phyloP scores from a whole-genome alignment of 2,113 vertebrate genomes.

The western clawed frog (Xenopus tropicalis) region DNA sequence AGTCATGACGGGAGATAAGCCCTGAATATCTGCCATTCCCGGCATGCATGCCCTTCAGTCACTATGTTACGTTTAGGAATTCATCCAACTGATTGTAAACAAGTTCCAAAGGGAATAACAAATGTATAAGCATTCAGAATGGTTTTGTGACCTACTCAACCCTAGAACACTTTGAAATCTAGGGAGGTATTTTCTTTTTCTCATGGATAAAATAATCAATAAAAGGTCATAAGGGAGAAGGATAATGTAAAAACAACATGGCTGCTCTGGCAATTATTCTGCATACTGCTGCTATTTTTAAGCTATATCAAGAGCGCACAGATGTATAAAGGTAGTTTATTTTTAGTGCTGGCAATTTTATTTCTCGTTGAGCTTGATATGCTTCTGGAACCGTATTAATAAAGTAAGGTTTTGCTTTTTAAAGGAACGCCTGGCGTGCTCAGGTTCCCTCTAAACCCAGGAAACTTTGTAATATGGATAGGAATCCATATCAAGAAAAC shows the following conservation, averaged over 20 bases:
- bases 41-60: neutral
- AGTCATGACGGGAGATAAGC: neutral
- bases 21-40: conserved; percentile 1
- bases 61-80: neutral
- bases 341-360: neutral
- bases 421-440: no score
- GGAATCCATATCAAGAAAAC: no score
- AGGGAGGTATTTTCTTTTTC: neutral
- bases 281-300: neutral
- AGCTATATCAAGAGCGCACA: neutral
- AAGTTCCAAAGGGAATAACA: neutral
- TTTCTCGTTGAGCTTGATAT: neutral
- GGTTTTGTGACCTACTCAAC: neutral
- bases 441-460: no score
- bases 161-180: neutral
- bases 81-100: conserved; percentile 1
- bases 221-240: neutral
- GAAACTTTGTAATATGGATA: no score
- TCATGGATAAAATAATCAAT: neutral
- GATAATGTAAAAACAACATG: neutral
- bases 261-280: neutral
- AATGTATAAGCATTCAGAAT: neutral
- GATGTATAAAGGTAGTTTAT: neutral
- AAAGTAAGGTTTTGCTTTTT: neutral
- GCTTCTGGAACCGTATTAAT: neutral